Evolutionary conservation across 2,888 invertebrate species (phyloP).

Genomic region (Tetragnatha montana): DNA sequence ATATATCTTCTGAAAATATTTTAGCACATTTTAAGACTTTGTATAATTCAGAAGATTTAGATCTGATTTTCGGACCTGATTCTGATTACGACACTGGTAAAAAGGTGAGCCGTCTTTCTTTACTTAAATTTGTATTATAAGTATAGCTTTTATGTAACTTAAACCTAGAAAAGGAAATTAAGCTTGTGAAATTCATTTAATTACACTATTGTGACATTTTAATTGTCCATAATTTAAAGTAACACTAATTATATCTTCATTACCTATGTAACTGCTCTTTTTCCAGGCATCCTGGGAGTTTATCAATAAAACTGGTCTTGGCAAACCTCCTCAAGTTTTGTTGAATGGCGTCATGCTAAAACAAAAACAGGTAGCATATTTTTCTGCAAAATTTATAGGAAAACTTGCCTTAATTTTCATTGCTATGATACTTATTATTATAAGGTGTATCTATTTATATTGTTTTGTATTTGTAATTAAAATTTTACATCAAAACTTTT

Average conservation of each 20-base stretch:
- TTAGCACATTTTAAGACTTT: slow-evolving; percentile 83
- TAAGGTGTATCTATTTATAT: background rate
- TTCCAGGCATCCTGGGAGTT: slow-evolving; percentile 85
- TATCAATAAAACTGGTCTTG: slow-evolving; percentile 85
- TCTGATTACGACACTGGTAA: slow-evolving; percentile 92
- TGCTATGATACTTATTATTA: background rate
- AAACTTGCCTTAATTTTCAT: background rate
- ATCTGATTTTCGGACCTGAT: slow-evolving; percentile 89
- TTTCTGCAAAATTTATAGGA: background rate
- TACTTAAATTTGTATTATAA: too few relatives aligned
- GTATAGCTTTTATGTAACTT: too few relatives aligned
- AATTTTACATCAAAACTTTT: too few relatives aligned
- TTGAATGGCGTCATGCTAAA: slow-evolving; percentile 93
- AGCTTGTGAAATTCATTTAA: too few relatives aligned
- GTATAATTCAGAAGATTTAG: slow-evolving; percentile 80
- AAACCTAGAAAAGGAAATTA: too few relatives aligned
- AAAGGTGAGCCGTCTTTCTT: slow-evolving; percentile 74
- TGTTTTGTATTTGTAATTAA: background rate
- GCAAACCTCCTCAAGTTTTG: slow-evolving; percentile 86
- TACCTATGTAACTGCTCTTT: background rate
- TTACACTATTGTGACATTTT: background rate
- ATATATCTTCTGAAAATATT: slow-evolving; percentile 83
- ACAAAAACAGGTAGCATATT: slow-evolving; percentile 75
- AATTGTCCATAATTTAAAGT: background rate
- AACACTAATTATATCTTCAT: background rate